Evolutionary conservation across 2,113 vertebrate species (phyloP).

Genomic region (Apteryx mantelli): DNA sequence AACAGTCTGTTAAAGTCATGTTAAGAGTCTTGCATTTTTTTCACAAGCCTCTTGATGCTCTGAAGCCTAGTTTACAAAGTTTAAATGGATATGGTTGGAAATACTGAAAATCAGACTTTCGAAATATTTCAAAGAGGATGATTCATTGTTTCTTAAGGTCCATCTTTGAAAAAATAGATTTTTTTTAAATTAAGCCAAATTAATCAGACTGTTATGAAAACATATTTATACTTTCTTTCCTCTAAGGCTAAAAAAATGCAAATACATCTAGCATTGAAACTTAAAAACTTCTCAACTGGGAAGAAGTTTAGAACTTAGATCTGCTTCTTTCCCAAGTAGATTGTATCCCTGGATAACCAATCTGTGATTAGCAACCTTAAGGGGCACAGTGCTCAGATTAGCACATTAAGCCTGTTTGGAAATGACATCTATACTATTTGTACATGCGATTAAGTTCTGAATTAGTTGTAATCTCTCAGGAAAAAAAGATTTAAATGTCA

Average conservation of each 20-base stretch:
- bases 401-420: not conserved
- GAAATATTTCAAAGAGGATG: not conserved
- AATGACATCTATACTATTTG: slow-evolving; percentile 19
- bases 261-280: not conserved
- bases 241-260: not conserved
- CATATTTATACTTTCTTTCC: not conserved
- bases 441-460: not conserved
- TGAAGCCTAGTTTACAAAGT: not conserved
- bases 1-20: not conserved
- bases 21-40: not conserved
- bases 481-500: not conserved
- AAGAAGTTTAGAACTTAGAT: not conserved
- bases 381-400: not conserved
- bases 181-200: not conserved
- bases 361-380: slow-evolving; percentile 1
- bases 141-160: not conserved
- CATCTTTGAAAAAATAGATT: not conserved
- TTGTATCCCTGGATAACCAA: not conserved
- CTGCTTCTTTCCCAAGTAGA: not conserved
- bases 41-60: not conserved
- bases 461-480: slow-evolving; percentile 33
- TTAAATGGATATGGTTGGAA: not conserved
- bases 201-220: not conserved
- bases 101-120: not conserved
- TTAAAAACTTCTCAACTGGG: not conserved